Evolutionary conservation across 2,888 invertebrate species (phyloP), one percentile per base, ranked within the genome.

Genomic region (Tolmerus cingulatus): DNA sequence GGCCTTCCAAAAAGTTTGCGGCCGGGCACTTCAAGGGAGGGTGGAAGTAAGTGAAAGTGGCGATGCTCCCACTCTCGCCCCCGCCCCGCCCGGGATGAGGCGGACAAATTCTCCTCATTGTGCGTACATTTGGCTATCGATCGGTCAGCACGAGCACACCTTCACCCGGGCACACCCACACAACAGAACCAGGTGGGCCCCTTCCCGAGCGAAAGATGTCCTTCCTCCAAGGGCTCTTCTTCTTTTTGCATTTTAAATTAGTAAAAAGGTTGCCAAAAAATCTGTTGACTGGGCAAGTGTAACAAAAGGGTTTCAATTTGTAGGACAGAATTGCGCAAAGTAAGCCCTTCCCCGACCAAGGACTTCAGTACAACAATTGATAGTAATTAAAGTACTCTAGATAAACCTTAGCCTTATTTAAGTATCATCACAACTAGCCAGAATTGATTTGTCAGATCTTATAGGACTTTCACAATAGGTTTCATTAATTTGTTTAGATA

Each of bases 101-200:
- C 55, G 82, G 66, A 84, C 82, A 84, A 84, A 84, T 84, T 84
- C 66, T 84, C 82, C 57, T 84, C 66, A 84, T 84, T 84, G 82
- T 84, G 82, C 82, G 82, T 84, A 84, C 82, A 84, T 84, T 84
- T 37, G 82, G 82, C 82, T 84, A 84, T 84, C 82, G 82, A 84
- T 84, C 82, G 82, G 82, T 84, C 82, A 84, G 82, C 66, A 84
- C 82, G 40, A 66, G 66, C 46, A 66, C 82, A 84, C 82, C 57
- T 84, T 84, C 34, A 46, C 19, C 34, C 19, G n/a, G 40, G 66
- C 27, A 34, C 66, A 84, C 82, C 23, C 55, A 66, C 66, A 84
- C 82, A 66, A 66, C 57, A 66, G 66, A 84, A 40, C 4, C 19
- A 66, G 14, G n/a, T 19, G 57, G 30, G 37, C 19, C 57, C 66